These are phyloP conservation scores for Octomys mimax DNA, from an alignment of 2,797 vertebrate genomes.

Conservation along the genomic window DNA sequence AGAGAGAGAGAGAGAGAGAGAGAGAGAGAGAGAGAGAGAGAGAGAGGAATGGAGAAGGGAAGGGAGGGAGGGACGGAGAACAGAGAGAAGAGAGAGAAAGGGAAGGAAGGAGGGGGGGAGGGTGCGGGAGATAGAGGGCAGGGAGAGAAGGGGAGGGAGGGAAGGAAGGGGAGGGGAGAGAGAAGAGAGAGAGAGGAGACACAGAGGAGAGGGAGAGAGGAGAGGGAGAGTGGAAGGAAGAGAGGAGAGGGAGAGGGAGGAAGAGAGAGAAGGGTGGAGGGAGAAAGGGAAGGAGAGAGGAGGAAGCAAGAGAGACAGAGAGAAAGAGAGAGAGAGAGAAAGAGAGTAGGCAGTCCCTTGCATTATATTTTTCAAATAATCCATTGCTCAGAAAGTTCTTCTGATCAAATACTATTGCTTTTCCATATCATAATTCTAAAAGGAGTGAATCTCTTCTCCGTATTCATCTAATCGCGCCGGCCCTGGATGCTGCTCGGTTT, in stretches of 20 bases:
- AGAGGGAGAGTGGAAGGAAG: neutral
- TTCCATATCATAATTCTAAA: neutral
- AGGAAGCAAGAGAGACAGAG: neutral
- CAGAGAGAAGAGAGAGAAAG: too few species aligned
- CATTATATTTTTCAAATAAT: neutral
- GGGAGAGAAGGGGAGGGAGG: neutral
- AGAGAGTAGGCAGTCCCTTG: neutral
- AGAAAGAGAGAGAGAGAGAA: too few species aligned
- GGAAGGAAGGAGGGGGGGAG: too few species aligned
- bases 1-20: too few species aligned
- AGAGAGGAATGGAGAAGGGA: too few species aligned
- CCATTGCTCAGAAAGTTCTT: neutral
- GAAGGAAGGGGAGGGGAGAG: neutral
- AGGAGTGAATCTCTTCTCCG: neutral
- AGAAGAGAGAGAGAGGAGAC: fast-evolving
- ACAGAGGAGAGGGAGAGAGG: neutral
- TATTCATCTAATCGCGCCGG: neutral
- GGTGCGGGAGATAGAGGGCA: neutral
- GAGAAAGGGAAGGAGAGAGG: fast-evolving
- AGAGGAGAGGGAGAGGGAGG: neutral
- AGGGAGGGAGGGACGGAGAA: neutral
- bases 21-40: too few species aligned
- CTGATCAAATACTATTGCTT: constrained; percentile 1
- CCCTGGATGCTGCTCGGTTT: neutral
- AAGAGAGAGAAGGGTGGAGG: neutral